A percentile compares a stretch with the other conserved stretches of the same genome.
These are phyloP conservation scores for Trematomus bernacchii DNA, from an alignment of 2,797 vertebrate genomes.

Conservation along the genomic window DNA sequence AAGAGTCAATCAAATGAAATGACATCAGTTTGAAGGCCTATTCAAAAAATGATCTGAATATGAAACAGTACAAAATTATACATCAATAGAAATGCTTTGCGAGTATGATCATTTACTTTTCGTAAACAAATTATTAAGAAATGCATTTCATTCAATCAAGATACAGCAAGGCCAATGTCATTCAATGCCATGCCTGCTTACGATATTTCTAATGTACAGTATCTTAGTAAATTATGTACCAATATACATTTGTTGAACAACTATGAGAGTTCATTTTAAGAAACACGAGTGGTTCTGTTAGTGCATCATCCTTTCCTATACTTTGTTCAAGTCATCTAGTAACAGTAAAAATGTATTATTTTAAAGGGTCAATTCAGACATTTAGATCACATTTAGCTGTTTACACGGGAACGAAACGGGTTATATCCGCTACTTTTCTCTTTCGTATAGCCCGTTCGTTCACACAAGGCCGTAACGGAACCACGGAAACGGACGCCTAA, in stretches of 20 bases:
- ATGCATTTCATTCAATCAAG: conserved; percentile 39
- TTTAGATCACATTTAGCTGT: neutral
- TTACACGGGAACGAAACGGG: too few relatives aligned
- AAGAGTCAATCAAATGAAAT: conserved; percentile 22
- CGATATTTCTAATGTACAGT: neutral
- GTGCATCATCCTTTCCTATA: conserved; percentile 1
- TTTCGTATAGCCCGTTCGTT: too few relatives aligned
- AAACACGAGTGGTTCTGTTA: conserved; percentile 47
- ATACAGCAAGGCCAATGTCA: neutral
- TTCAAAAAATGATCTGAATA: conserved; percentile 6
- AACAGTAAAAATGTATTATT: conserved; percentile 15
- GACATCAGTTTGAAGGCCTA: neutral
- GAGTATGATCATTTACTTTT: conserved; percentile 17
- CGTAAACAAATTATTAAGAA: conserved; percentile 30
- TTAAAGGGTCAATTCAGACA: conserved; percentile 15
- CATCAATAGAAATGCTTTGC: conserved; percentile 4
- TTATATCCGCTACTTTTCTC: too few relatives aligned
- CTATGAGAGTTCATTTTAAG: conserved; percentile 18
- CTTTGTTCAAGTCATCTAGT: conserved; percentile 50
- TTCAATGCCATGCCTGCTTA: neutral
- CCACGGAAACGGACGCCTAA: too few relatives aligned
- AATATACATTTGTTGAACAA: conserved; percentile 4
- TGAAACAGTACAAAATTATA: conserved; percentile 8
- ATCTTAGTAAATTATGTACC: conserved; percentile 10
- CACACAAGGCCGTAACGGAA: too few relatives aligned